phyloP scores from a whole-genome alignment of 2,888 invertebrate genomes.

The Himalopsyche anomala region DNA sequence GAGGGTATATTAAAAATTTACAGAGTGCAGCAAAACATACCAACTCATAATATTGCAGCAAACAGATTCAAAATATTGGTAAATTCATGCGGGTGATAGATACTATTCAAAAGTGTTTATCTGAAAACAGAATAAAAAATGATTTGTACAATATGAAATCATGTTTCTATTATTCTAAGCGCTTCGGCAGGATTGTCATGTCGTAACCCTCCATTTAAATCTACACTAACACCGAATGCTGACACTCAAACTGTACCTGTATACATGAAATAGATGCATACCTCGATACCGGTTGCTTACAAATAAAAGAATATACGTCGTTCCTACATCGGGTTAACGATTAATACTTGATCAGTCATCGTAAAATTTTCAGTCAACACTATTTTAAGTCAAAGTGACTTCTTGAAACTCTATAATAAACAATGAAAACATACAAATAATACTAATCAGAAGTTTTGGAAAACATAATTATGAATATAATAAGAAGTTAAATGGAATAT shows the following conservation, averaged over 20 bases:
- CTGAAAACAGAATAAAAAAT: too few species aligned
- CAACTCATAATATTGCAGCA: too few species aligned
- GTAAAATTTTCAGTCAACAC: constrained; percentile 11
- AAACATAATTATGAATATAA: neutral
- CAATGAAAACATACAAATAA: neutral
- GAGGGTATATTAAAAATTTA: too few species aligned
- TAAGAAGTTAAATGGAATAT: neutral
- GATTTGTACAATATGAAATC: too few species aligned
- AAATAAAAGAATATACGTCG: constrained; percentile 1
- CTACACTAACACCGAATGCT: neutral
- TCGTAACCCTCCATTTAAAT: neutral
- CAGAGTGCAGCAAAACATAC: too few species aligned
- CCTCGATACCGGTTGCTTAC: neutral
- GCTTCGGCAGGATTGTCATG: constrained; percentile 24
- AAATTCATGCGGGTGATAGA: too few species aligned
- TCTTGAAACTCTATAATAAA: too few species aligned
- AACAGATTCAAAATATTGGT: too few species aligned
- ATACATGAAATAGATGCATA: neutral
- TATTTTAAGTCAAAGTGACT: neutral
- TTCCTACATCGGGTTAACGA: constrained; percentile 1
- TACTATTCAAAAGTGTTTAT: too few species aligned
- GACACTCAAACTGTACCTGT: neutral
- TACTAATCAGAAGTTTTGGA: neutral
- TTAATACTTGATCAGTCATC: constrained; percentile 18
- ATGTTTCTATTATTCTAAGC: neutral